Base-by-base conservation (phyloP, 2,888 invertebrate species). In the Beris chalybata region DNA sequence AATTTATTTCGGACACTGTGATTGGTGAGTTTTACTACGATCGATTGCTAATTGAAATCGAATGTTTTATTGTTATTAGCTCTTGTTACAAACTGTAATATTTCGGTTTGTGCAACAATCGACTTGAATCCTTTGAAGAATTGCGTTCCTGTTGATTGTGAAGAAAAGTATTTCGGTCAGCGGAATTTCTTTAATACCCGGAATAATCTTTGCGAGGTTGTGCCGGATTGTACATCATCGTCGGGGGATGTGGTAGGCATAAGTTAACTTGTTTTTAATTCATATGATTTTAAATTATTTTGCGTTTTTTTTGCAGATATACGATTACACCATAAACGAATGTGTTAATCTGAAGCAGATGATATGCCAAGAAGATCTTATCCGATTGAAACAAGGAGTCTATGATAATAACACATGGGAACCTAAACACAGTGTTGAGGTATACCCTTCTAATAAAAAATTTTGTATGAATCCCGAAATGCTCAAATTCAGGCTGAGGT, bases 121-220 rank as follows among this genome's bases (percentile, higher is more conserved):
- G 85, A 85, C 75, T 75, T 81, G 72, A 81, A 85, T 67, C 82
- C 82, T 13, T 74, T 82, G 9, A 75, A 78, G 29, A 79, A 80
- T 47, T 85, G 85, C 71, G 77, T 76, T n/a, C 83, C 83, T 0
- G 79, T 83, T 0, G 81, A 84, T 71, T 85, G 85, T 71, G 81
- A 83, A 66, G 80, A 83, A 70, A 85, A 85, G 68, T 85, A 85
- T 74, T 81, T 83, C 58, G 85, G 85, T 1, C 76, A 75, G 59
- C 78, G 81, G 45, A 84, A 80, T 73, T 85, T 77, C 71, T 85
- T 81, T 72, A 84, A 84, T 72, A 68, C 13, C 0, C 67, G 71
- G 5, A 68, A 73, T 2, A 71, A 74, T n/a, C 69, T 71, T 30
- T 80, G 79, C 65, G 76, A 78, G 30, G 47, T 54, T 4, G 69